Percentiles rank a stretch among this genome's conserved stretches.
phyloP scores from a whole-genome alignment of 2,113 vertebrate species.

The Rattus rattus region DNA sequence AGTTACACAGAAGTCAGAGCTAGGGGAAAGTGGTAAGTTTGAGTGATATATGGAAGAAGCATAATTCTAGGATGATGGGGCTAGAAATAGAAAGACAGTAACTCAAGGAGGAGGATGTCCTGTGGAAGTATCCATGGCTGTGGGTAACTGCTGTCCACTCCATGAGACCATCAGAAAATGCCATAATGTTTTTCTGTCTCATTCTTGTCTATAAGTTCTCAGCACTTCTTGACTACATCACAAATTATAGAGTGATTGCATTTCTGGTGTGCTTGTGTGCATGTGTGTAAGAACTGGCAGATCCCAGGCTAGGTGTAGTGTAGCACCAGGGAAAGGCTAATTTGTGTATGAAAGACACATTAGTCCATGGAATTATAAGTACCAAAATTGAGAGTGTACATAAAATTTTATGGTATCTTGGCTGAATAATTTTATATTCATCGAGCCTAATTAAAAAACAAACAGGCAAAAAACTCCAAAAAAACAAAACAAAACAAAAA shows the following conservation, averaged over 20 bases:
- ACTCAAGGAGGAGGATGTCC: neutral
- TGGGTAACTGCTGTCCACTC: neutral
- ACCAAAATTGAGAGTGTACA: neutral
- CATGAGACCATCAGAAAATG: neutral
- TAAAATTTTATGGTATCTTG: conserved; percentile 1
- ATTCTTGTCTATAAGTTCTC: neutral
- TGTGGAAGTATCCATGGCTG: neutral
- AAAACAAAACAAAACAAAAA: neutral
- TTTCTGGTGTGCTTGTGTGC: neutral
- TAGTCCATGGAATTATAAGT: neutral
- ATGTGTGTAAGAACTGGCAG: neutral
- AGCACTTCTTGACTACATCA: neutral
- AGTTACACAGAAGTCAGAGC: neutral
- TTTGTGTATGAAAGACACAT: neutral
- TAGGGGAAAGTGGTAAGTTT: neutral
- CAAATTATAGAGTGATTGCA: neutral
- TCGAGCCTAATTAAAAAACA: conserved; percentile 13
- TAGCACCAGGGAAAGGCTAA: neutral
- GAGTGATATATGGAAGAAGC: neutral
- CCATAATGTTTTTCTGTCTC: neutral
- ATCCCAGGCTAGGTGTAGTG: neutral
- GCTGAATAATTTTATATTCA: conserved; percentile 34
- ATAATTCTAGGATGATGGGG: neutral
- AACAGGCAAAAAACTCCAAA: neutral
- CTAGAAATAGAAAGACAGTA: neutral